phyloP scores from a whole-genome alignment of 92 coral and sea anemone species.

The Chrysogorgia sp. region DNA sequence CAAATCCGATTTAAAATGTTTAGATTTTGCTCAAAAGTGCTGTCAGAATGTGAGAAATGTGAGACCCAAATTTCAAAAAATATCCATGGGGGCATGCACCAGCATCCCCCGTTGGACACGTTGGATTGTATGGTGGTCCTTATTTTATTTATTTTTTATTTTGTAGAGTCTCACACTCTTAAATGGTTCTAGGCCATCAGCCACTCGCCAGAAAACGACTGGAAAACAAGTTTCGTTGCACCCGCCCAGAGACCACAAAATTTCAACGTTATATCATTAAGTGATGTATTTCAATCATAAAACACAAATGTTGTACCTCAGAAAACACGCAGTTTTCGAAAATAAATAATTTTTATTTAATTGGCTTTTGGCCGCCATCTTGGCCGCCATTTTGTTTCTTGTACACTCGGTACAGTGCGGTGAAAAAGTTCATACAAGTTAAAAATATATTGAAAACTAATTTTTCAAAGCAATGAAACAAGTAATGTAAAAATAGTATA shows the following conservation, averaged over 20 bases:
- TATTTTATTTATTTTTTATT: no score
- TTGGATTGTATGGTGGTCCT: no score
- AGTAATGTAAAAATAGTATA: neutral
- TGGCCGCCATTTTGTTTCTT: slow-evolving; percentile 22
- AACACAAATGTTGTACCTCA: slow-evolving; percentile 31
- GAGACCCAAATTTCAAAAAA: no score
- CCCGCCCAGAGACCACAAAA: slow-evolving; percentile 24
- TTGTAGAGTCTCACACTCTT: no score
- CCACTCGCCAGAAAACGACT: slow-evolving; percentile 23
- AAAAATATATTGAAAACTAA: neutral
- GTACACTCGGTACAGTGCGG: slow-evolving; percentile 1
- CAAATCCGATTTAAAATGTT: no score
- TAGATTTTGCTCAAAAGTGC: no score
- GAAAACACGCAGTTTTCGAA: slow-evolving; percentile 23
- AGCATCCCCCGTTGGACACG: no score
- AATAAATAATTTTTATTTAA: neutral
- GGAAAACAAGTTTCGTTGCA: slow-evolving; percentile 31
- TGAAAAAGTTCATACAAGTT: neutral
- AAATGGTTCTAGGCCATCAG: slow-evolving; percentile 33
- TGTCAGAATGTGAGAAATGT: no score
- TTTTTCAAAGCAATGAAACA: neutral
- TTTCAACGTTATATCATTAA: neutral
- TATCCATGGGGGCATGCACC: no score
- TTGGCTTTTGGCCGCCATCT: no score
- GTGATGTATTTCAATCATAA: slow-evolving; percentile 13